Evolutionary conservation across 2,113 vertebrate species (phyloP), one percentile per base, ranked within the genome.

Genomic region (Piprites chloris): DNA sequence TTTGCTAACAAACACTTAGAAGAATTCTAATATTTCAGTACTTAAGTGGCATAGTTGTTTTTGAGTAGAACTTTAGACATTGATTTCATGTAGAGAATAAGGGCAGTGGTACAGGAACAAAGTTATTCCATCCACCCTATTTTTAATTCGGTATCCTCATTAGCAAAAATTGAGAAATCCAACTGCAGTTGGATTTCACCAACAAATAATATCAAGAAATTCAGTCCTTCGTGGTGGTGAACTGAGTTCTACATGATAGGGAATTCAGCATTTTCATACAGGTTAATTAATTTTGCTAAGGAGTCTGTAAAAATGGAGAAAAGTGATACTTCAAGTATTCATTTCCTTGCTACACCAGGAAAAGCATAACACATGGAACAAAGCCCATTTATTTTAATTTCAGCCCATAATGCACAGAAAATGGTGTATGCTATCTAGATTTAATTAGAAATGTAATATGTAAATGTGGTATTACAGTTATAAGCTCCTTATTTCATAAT

Each of bases 401-500:
- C 65, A 72, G 52, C 14, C 75, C 52, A 8, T 78, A 92, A 78
- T 75, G 81, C 58, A 89, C 52, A 78, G 77, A 92, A 87, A 95
- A 49, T 65, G 14, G 35, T 83, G 50, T 84, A 61, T 83, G 30
- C 46, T 71, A 23, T 88, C 93, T 93, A 85, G 75, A 79, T 90
- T 93, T 96, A 96, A 94, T 96, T 96, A 88, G 44, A 93, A 88
- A 75, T 93, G n/a, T 89, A 93, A 77, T 90, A 90, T 55, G 47
- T 93, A 88, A 90, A 93, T 90, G 68, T 85, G 75, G 56, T 47
- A 59, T 92, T 96, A 92, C 35, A 67, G 68, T 78, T 52, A 77
- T 95, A 97, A 97, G 92, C 92, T 93, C 47, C 92, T 97, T 96
- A 94, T 84, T 88, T 92, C 42, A 46, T 94, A 91, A 96, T 94